phyloP scores from a whole-genome alignment of 2,797 vertebrate genomes.

The Coracias cyanogaster region DNA sequence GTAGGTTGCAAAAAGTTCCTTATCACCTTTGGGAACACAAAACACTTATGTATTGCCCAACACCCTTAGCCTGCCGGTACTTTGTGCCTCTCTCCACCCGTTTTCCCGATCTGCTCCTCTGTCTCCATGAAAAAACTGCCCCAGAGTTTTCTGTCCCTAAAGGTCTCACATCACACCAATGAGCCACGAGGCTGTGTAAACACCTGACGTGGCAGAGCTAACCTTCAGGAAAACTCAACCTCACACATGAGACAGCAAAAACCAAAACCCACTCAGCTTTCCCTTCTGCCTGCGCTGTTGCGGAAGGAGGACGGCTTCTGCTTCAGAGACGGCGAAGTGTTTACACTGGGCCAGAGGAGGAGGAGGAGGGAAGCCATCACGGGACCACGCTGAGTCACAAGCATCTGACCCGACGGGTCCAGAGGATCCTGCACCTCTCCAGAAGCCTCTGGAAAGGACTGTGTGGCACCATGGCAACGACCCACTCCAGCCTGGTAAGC shows the following conservation, averaged over 20 bases:
- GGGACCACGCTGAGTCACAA: slow-evolving; percentile 53
- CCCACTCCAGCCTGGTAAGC: fast-evolving
- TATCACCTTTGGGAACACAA: background rate
- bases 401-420: fast-evolving
- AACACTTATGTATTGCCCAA: background rate
- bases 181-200: background rate
- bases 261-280: background rate
- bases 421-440: background rate
- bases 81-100: fast-evolving
- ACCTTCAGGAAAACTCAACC: background rate
- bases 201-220: background rate
- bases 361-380: background rate
- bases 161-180: background rate
- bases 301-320: background rate
- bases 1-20: background rate
- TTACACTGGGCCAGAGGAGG: background rate
- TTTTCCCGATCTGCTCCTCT: background rate
- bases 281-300: background rate
- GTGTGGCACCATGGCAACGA: fast-evolving
- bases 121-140: background rate
- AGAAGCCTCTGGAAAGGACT: slow-evolving; percentile 26
- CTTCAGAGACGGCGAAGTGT: fast-evolving
- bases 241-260: background rate
- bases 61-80: fast-evolving
- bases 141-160: background rate